Evolutionary conservation across 1,140 invertebrate genomes (phyloP), one percentile per base, ranked within the genome.

Genomic region (Condylostylus longicornis): DNA sequence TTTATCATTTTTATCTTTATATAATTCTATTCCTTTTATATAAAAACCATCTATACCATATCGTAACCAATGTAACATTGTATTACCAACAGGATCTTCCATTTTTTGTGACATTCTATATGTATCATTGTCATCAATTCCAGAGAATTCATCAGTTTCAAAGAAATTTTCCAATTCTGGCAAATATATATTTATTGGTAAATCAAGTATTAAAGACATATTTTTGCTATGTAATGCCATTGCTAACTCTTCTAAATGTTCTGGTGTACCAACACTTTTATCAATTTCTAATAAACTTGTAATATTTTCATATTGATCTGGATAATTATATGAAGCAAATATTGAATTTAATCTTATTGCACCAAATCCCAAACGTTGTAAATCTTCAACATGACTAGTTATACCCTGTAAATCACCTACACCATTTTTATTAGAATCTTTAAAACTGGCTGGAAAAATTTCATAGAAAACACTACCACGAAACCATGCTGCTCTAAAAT

Each of bases 401-500:
- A 85, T 64, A 1, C 81, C 82, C 43, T 65, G 69, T 1, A 87
- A 54, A 55, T 87, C 79, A 18, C 81, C 81, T 43, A 75, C 69
- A 3, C 78, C 79, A 55, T 82, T 75, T 42, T 75, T 72, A 48
- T 77, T 71, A 0, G 75, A 75, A 49, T 85, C 82, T 53, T 81
- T 71, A 51, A 84, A 87, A 29, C 79, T 82, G 0, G 77, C 77
- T 3, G 81, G 79, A 47, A 84, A 84, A 36, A 88, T 73, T 62
- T 87, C 81, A 51, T 87, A 87, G 47, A 86, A 76, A 2, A 83
- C 64, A 35, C 70, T 72, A 10, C 82, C 79, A 64, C 83, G 78
- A 66, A 81, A 82, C 83, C 83, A 89, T 37, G 77, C 63, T 53
- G 49, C 46, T 38, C 53, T 55, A 23, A 57, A 65, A 37, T 58